Evolutionary conservation across 2,888 invertebrate species (phyloP), one percentile per base, ranked within the genome.

Genomic region (Cancer borealis): DNA sequence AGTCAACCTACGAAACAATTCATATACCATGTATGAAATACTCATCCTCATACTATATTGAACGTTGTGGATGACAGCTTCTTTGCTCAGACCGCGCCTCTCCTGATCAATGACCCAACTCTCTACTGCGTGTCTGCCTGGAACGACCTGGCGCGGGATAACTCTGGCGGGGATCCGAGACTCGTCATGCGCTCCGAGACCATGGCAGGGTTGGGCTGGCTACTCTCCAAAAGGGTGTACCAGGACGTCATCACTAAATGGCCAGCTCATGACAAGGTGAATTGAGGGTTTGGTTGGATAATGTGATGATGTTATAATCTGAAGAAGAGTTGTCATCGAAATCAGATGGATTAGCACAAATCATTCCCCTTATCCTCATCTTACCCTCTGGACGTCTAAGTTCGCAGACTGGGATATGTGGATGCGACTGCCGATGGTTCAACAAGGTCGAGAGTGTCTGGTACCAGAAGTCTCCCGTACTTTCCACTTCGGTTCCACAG

Each of bases 71-170:
- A 46, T 88, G 21, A 54, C 45, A 96, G 96, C 88, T 97, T 96
- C 96, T 96, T 97, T 96, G 96, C 96, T 1, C 96, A 97, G 95
- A 96, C 96, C 94, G 95, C 96, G 26, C 96, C 96, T 1, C 95
- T 96, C 0, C 94, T 97, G 14, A 96, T 96, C 5, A 95, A 95
- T 8, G 97, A 97, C 95, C 92, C 96, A 10, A 96, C 96, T 0
- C 95, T 97, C 17, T 96, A 96, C 45, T 96, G 96, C 12, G 96
- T 96, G 21, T 96, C 97, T 12, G 96, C 97, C 21, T 97, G 96
- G 96, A 97, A 97, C 96, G 95, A 95, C 73, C 47, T 93, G 66
- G 73, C 94, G 73, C 91, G 60, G 21, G 45, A 14, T 4, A 87
- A 88, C 17, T 73, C 89, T 47, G 79, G 92, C 0, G 88, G 60